These are phyloP conservation scores for Cladorhizidae sp. DNA, from an alignment of 37 sponge, comb jelly and placozoan genomes.

Conservation along the genomic window DNA sequence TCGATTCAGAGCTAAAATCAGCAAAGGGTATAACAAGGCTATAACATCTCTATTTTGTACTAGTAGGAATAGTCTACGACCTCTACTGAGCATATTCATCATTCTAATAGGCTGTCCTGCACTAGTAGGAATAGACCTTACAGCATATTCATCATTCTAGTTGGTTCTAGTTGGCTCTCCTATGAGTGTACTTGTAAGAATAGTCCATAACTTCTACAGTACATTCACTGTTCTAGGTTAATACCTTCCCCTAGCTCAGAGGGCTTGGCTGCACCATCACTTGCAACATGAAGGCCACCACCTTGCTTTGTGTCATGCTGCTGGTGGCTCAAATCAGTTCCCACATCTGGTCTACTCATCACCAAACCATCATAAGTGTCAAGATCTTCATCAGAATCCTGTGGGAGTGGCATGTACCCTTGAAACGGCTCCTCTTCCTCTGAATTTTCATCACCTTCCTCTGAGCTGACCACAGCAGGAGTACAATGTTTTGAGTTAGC, in stretches of 20 bases:
- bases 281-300: not conserved
- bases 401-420: slow-evolving; percentile 52
- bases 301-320: not conserved
- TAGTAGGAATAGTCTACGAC: too few relatives aligned
- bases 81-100: too few relatives aligned
- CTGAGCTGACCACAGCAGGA: not conserved
- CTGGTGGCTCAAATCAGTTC: not conserved
- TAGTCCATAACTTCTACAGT: too few relatives aligned
- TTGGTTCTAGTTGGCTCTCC: too few relatives aligned
- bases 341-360: not conserved
- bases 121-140: too few relatives aligned
- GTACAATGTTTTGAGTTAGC: not conserved
- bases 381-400: slow-evolving; percentile 27
- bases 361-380: slow-evolving; percentile 8
- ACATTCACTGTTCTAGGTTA: too few relatives aligned
- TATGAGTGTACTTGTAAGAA: too few relatives aligned
- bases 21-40: too few relatives aligned
- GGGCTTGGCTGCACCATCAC: slow-evolving; percentile 6
- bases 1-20: too few relatives aligned
- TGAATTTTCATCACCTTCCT: not conserved
- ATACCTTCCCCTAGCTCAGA: not conserved
- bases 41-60: too few relatives aligned
- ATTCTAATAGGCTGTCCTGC: too few relatives aligned
- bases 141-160: too few relatives aligned
- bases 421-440: not conserved